Conservation (phyloP, 1,140 invertebrate species). For the Heliothis virescens region DNA sequence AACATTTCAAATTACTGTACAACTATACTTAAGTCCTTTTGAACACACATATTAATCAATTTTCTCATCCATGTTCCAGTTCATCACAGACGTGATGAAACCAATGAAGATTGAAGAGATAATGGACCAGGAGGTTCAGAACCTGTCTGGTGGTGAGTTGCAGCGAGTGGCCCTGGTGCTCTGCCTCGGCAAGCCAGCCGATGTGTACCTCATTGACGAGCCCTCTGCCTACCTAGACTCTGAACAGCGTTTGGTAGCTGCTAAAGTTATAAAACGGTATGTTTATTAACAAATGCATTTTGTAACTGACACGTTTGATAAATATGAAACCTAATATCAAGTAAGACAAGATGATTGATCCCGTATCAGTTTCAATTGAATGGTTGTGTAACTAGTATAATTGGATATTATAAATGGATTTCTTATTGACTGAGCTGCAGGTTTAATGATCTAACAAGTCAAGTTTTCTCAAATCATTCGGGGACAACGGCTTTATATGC, state of each 20-base stretch:
- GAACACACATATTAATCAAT: no score
- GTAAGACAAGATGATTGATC: no score
- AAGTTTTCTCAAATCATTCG: no score
- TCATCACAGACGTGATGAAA: conserved; percentile 99
- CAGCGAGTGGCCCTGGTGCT: conserved; percentile 98
- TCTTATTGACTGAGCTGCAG: no score
- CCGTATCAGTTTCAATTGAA: not conserved
- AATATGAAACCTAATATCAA: no score
- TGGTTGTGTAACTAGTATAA: no score
- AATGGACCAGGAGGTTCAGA: conserved; percentile 99
- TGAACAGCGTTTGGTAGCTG: conserved; percentile 99
- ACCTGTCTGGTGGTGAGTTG: conserved; percentile 99
- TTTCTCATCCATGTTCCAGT: conserved; percentile 86
- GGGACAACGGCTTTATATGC: no score
- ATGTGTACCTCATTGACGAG: conserved; percentile 99
- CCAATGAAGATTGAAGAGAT: conserved; percentile 99
- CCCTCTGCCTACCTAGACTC: conserved; percentile 99
- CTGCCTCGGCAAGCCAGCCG: conserved; percentile 99
- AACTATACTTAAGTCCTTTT: no score
- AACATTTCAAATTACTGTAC: no score
- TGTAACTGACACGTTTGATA: no score
- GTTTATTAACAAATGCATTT: not conserved
- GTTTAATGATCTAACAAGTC: no score
- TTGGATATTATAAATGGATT: no score
- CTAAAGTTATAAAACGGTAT: conserved; percentile 99